Percentiles rank a stretch among this genome's conserved stretches.
Conservation (phyloP, 2,888 invertebrate genomes). For the Agrypnus murinus region DNA sequence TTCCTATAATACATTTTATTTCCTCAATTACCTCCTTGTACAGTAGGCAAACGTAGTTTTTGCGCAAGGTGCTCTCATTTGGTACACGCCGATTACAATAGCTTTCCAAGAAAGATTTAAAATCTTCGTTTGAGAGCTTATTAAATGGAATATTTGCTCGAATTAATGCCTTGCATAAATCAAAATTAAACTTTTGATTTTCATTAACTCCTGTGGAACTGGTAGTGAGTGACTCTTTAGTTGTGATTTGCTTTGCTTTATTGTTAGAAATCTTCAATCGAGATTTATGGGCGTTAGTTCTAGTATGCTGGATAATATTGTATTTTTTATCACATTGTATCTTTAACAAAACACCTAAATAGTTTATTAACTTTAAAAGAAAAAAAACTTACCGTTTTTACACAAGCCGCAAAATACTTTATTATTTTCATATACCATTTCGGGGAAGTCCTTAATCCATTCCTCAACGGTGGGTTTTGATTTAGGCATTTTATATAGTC, state of each 20-base stretch:
- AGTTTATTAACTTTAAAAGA: background rate
- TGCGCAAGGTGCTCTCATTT: too few species aligned
- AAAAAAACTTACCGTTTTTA: conserved; percentile 4
- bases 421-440: conserved; percentile 15
- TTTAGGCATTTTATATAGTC: conserved; percentile 8
- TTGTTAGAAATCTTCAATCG: conserved; percentile 8
- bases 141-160: background rate
- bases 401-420: conserved; percentile 10
- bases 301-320: conserved; percentile 13
- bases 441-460: conserved; percentile 10
- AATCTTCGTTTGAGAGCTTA: background rate
- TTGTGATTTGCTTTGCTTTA: background rate
- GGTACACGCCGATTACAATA: background rate
- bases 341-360: conserved; percentile 2
- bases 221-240: background rate
- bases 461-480: conserved; percentile 10
- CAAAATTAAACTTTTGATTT: background rate
- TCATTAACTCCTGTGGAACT: background rate
- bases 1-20: conserved; percentile 24
- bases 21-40: conserved; percentile 39
- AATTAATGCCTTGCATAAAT: background rate
- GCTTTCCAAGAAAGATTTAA: background rate
- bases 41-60: conserved; percentile 49
- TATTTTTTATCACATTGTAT: conserved; percentile 5
- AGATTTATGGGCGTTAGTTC: conserved; percentile 3